Conservation (phyloP, 2,113 vertebrate genomes). For the Bos javanicus region DNA sequence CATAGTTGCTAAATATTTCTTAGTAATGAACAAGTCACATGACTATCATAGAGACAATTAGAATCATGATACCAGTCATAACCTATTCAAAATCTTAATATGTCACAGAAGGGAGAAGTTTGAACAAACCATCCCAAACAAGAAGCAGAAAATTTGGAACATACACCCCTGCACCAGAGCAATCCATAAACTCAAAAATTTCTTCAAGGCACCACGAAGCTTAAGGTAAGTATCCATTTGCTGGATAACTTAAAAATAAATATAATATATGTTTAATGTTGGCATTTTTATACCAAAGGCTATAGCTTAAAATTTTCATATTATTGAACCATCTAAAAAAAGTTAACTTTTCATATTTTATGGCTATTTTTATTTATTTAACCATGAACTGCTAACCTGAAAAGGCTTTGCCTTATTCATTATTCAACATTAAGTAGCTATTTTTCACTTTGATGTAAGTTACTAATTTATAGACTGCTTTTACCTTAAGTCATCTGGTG, state of each 20-base stretch:
- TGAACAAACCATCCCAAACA: background rate
- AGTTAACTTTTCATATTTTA: background rate
- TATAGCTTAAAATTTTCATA: slow-evolving; percentile 25
- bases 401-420: slow-evolving; percentile 50
- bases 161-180: rapidly evolving
- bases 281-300: background rate
- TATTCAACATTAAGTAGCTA: slow-evolving; percentile 51
- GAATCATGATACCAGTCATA: background rate
- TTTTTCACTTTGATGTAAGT: slow-evolving; percentile 45
- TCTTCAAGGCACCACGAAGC: background rate
- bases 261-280: background rate
- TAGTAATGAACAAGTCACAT: background rate
- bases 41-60: background rate
- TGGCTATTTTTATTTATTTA: slow-evolving; percentile 47
- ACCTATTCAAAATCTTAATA: background rate
- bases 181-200: background rate
- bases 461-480: slow-evolving; percentile 67
- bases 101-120: background rate
- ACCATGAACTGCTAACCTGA: background rate
- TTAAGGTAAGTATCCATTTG: background rate
- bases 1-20: background rate
- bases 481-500: slow-evolving; percentile 11
- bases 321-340: background rate
- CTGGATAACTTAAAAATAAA: slow-evolving; percentile 31
- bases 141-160: background rate